Evolutionary conservation across 1,140 invertebrate species (phyloP), one percentile per base, ranked within the genome.

Genomic region (Anthonomus grandis): DNA sequence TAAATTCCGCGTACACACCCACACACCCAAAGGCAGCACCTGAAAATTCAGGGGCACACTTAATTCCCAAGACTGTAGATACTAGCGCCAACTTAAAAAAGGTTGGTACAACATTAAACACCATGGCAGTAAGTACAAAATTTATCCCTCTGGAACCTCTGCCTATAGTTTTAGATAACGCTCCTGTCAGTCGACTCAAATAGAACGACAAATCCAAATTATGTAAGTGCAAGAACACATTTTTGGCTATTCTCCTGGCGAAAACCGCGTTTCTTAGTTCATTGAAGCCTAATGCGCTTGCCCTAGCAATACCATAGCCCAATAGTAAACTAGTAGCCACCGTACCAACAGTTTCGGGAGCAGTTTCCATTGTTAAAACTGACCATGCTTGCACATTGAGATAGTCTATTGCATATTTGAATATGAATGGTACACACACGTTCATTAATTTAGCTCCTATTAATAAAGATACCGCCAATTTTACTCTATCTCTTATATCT

Each of bases 231-330:
- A 90, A 75, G 74, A 99, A 99, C 8, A 99, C 94, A 76, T 95
- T 97, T 72, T 83, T 88, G 0, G 95, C 93, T 58, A 99, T 90
- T 75, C 87, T 86, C 42, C 96, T 76, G 3, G 95, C 95, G 79
- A 99, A 99, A 17, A 99, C 93, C 6, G 96, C 95, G 79, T 98
- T 99, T 46, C 97, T 77, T 9, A 99, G 70, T 78, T 99, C 97
- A 76, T 97, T 98, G 70, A 98, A 96, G 39, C 89, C 88, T 1
- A 91, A 85, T 15, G 95, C 87, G 57, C 91, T 86, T 10, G 87
- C 87, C 66, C 96, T 79, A 1, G 95, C 95, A 59, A 94, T 78
- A 51, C 97, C 97, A 86, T 99, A 98, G 68, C 92, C 94, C 61
- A 98, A 57, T 22, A 98, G 78, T 52, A 98, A 70, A 58, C 91